Base-by-base conservation (phyloP, 2,888 invertebrate species). In the Boloria selene region DNA sequence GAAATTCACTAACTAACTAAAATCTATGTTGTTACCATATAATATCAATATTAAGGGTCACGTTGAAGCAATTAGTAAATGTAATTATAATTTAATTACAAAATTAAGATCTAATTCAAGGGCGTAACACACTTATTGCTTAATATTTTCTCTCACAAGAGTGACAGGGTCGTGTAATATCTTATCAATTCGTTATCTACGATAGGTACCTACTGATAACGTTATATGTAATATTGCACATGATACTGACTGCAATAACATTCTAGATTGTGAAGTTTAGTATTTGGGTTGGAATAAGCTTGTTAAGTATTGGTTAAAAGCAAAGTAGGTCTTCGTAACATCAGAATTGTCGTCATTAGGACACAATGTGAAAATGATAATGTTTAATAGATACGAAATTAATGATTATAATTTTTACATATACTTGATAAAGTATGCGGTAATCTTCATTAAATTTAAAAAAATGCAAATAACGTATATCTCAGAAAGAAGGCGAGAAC, bases 71-170 rank as follows among this genome's bases (percentile, higher is more conserved):
- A 56, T 56, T 56, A n/a, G 26, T 1, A 45, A 22, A 56, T 26
- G 16, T 22, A 45, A 44, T 56, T 56, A 18, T 10, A 22, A 26
- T 45, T 56, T 61, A 38, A 61, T 70, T 70, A 65, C 54, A 58
- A 65, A 63, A 68, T 65, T 61, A 56, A 59, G 63, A 58, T 67
- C 63, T 64, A 65, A 22, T 53, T 42, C 64, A 63, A 65, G 64
- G 69, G 72, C 72, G 69, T 67, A 68, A 73, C 71, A 69, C 62
- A 68, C 54, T 69, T 38, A 63, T 73, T 72, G 70, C 70, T 62
- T 62, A 71, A 70, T 52, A 56, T 68, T 56, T 58, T 69, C 66
- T 68, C 59, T 47, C 18, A 49, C 45, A 72, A 73, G 52, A 66
- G 72, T 72, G 62, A 62, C 72, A 68, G 69, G 74, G 73, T 54